phyloP scores from a whole-genome alignment of 2,113 vertebrate genomes.

The Spilogale gracilis region DNA sequence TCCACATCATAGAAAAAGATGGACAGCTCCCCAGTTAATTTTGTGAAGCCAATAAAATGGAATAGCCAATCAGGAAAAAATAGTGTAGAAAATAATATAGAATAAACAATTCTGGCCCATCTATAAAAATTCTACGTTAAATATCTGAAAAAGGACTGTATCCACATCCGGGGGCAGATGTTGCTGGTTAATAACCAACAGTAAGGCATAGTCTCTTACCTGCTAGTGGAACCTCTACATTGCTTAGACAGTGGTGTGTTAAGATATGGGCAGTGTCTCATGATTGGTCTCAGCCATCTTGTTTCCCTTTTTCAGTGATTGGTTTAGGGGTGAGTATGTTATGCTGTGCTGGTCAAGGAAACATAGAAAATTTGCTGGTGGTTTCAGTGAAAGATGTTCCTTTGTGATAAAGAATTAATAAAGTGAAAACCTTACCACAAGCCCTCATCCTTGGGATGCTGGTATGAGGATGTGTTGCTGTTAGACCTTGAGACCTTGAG shows the following conservation, averaged over 20 bases:
- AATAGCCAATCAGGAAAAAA: slow-evolving; percentile 22
- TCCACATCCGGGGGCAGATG: background rate
- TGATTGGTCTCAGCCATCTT: background rate
- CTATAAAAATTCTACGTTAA: slow-evolving; percentile 17
- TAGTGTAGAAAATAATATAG: background rate
- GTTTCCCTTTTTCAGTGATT: background rate
- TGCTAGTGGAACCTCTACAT: background rate
- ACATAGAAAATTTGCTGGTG: background rate
- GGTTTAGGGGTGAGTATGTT: background rate
- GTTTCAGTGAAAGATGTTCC: background rate
- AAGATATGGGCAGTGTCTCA: background rate
- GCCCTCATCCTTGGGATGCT: background rate
- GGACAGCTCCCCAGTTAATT: background rate
- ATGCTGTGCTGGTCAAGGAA: background rate
- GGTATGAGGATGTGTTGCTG: background rate
- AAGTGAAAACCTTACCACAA: background rate
- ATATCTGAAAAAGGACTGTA: background rate
- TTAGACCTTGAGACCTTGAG: background rate
- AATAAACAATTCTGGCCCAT: background rate
- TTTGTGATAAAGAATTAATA: background rate
- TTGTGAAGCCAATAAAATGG: background rate
- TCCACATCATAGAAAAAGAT: background rate
- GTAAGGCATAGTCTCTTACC: background rate
- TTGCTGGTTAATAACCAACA: background rate
- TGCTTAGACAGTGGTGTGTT: background rate